Evolutionary conservation across 2,797 vertebrate species (phyloP), one percentile per base, ranked within the genome.

Genomic region (Scleropages formosus): DNA sequence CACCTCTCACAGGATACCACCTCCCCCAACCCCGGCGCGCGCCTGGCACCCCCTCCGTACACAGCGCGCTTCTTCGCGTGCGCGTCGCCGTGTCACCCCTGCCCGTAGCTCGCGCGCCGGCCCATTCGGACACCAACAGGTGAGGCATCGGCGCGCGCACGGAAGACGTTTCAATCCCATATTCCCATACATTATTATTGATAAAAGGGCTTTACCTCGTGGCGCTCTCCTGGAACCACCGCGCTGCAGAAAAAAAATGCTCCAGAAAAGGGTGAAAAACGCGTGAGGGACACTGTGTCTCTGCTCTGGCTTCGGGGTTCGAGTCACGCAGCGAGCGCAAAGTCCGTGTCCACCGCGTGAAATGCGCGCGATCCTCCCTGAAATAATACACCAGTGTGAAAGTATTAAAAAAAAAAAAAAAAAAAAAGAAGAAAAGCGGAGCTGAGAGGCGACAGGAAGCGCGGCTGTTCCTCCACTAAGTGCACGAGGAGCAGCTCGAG

Each of bases 121-220:
- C n/a, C 31, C 2, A 2, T 39, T 6, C 31, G 31, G 31, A 39
- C 31, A 39, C 31, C 2, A n/a, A n/a, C n/a, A 39, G 31, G 2
- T 39, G 31, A 39, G 6, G 39, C n/a, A n/a, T n/a, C n/a, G n/a
- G n/a, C n/a, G n/a, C n/a, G n/a, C n/a, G n/a, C n/a, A n/a, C n/a
- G n/a, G n/a, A n/a, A n/a, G n/a, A n/a, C 4, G 13, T 9, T 27
- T 39, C 39, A 47, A 39, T 47, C 63, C 47, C 65, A 56, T 74
- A 64, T 20, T 12, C 46, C 12, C 63, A 53, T 31, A 56, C 26
- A 66, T 20, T 31, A 26, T 20, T 18, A 8, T 73, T 73, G 31
- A 62, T 44, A 76, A 65, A 73, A 60, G 79, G 67, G 79, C 86
- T 93, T 94, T 94, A 93, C 92, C 81, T 94, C 89, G 75, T 86